Conservation (phyloP, 2,888 invertebrate genomes). For the Meiosimyza decipiens region DNA sequence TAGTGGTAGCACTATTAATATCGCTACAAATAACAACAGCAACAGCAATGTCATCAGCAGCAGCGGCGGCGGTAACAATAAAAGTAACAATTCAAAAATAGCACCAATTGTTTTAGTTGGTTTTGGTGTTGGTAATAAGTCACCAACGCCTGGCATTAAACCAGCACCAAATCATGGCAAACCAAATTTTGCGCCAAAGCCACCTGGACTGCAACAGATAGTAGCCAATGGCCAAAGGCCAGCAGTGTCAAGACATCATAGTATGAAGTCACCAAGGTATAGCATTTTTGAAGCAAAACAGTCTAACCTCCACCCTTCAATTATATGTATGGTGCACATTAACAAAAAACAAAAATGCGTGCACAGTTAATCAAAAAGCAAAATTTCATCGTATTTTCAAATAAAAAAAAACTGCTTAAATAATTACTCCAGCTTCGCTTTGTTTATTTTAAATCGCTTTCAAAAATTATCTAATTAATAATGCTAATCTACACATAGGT, state of each 20-base stretch:
- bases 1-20: slow-evolving; percentile 42
- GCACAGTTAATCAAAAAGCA: no score
- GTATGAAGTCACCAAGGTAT: slow-evolving; percentile 84
- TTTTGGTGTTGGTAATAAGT: slow-evolving; percentile 35
- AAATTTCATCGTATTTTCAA: no score
- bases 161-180: slow-evolving; percentile 74
- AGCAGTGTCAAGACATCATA: slow-evolving; percentile 80
- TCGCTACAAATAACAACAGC: slow-evolving; percentile 36
- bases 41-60: slow-evolving; percentile 41
- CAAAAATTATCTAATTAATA: no score
- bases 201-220: slow-evolving; percentile 71
- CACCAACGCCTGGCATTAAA: slow-evolving; percentile 49
- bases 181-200: slow-evolving; percentile 86
- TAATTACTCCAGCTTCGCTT: no score
- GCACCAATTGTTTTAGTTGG: slow-evolving; percentile 4
- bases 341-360: slow-evolving; percentile 8
- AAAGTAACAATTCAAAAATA: slow-evolving; percentile 43
- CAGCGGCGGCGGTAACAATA: slow-evolving; percentile 41
- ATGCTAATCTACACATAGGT: no score
- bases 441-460: no score
- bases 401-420: no score
- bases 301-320: background rate
- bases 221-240: slow-evolving; percentile 63
- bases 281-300: slow-evolving; percentile 24
- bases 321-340: slow-evolving; percentile 6